Conservation (phyloP, 2,797 vertebrate genomes). For the Buphagus erythrorhynchus region DNA sequence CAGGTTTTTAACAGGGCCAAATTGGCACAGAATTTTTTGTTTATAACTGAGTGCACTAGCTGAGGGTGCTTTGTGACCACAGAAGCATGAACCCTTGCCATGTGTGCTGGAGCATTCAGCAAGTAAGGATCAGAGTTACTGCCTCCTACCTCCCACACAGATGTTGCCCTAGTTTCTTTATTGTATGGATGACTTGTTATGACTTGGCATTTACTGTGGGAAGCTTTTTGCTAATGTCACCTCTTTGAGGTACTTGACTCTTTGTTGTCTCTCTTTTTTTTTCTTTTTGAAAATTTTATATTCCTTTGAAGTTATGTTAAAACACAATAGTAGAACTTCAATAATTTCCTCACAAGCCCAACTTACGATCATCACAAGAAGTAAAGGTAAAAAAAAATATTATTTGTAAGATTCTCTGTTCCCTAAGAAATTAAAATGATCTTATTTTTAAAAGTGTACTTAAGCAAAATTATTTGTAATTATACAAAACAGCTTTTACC, state of each 20-base stretch:
- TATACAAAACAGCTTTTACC: background rate
- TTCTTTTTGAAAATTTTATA: background rate
- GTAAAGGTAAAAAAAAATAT: background rate
- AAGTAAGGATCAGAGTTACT: background rate
- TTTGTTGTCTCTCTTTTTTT: background rate
- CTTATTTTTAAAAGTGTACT: background rate
- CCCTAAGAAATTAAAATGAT: background rate
- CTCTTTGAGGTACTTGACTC: background rate
- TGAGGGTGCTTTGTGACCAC: background rate
- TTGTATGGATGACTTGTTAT: background rate
- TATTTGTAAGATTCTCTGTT: background rate
- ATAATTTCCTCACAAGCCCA: background rate
- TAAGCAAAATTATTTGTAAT: background rate
- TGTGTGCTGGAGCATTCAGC: background rate
- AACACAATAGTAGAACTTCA: background rate
- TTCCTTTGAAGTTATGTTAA: background rate
- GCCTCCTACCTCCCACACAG: background rate
- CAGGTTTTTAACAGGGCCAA: background rate
- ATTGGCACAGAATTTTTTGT: background rate
- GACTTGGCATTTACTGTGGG: background rate
- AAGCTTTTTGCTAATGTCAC: background rate
- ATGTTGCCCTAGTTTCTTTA: background rate
- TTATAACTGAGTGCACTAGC: background rate
- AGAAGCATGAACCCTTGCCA: fast-evolving
- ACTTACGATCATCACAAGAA: background rate